Evolutionary conservation across 2,113 vertebrate genomes (phyloP), one percentile per base, ranked within the genome.

Genomic region (Panthera tigris): DNA sequence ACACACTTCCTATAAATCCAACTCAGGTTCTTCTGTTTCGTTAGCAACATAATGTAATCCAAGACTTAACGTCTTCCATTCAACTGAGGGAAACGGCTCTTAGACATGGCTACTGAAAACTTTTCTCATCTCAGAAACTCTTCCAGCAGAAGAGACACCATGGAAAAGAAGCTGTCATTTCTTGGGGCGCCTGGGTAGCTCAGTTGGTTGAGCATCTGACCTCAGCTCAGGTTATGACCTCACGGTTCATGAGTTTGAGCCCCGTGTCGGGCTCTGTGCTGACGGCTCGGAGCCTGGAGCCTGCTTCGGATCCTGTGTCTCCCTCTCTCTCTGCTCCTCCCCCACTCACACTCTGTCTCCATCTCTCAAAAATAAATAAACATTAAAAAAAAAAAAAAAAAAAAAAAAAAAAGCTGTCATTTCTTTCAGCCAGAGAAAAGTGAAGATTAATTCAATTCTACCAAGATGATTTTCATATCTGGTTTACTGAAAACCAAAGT

Each of bases 401-500:
- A 45, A 45, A 45, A 45, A 45, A 45, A 71, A 87, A 23, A 15
- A 63, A 90, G 55, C 4, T 5, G 23, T 61, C 25, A n/a, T 33
- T 83, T 95, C 48, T 76, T 96, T 93, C 31, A 89, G 36, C 36
- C 41, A 89, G 23, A 95, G 19, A 81, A 66, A 0, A 76, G 29
- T 16, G 10, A 69, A 66, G 48, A 25, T 13, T 27, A 45, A 81
- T 33, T 97, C 66, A 91, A 33, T 79, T 63, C 82, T 84, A 36
- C 23, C 39, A 73, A 84, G 82, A 13, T 61, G 69, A 94, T 45
- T 84, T 79, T 68, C 36, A 94, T 1, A 4, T 92, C 41, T 57
- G 80, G n/a, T 50, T 92, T 88, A 86, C 21, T 45, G 18, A 89
- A 96, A 89, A 95, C 14, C 68, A n/a, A 92, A 76, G 55, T 61